These are phyloP conservation scores for Lithophane ornitopus DNA, from an alignment of 2,888 invertebrate species.

Conservation along the genomic window DNA sequence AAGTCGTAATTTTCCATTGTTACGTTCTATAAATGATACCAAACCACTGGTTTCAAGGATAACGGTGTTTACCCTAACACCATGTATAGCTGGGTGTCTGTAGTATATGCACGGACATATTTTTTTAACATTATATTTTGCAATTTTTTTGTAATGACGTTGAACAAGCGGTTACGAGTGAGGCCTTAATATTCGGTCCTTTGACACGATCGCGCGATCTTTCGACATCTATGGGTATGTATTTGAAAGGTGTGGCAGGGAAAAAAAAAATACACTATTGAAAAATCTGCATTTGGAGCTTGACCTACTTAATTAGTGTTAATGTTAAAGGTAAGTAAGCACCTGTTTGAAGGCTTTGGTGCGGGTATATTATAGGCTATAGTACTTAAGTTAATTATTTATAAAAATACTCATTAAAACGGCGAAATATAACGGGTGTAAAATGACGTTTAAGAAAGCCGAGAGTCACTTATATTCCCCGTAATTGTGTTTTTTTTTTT, in stretches of 20 bases:
- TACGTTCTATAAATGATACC: too few relatives aligned
- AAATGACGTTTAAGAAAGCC: too few relatives aligned
- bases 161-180: conserved; percentile 13
- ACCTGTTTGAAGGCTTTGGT: conserved; percentile 36
- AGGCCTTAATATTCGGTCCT: background rate
- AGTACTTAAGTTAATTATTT: background rate
- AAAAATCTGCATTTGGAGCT: background rate
- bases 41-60: too few relatives aligned
- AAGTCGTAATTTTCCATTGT: too few relatives aligned
- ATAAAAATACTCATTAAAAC: background rate
- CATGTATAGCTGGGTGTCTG: too few relatives aligned
- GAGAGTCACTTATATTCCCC: background rate
- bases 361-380: background rate
- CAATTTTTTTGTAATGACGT: background rate
- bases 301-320: background rate
- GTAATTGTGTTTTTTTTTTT: background rate
- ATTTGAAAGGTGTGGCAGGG: background rate
- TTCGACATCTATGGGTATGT: conserved; percentile 13
- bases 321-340: conserved; percentile 35
- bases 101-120: background rate
- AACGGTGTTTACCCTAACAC: too few relatives aligned
- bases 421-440: background rate
- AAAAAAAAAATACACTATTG: background rate
- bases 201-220: background rate
- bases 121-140: background rate